A percentile compares a stretch with the other conserved stretches of the same genome.
phyloP scores from a whole-genome alignment of 1,140 invertebrate species.

The Bathynomus jamesi region DNA sequence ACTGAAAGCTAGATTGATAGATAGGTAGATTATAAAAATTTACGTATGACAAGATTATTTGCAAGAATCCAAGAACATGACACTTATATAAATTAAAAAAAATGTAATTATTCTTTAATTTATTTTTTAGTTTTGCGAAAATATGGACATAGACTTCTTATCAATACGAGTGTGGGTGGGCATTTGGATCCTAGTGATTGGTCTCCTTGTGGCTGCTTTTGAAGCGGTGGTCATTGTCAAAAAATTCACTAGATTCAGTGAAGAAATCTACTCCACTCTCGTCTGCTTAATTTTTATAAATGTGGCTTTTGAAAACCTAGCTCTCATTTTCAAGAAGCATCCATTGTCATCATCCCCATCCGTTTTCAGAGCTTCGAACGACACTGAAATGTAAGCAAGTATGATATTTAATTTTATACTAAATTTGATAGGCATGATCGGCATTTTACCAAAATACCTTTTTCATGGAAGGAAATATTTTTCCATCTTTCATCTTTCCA shows the following conservation, averaged over 20 bases:
- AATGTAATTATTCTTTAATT: too few relatives aligned
- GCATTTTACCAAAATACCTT: too few relatives aligned
- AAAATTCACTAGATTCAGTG: conserved; percentile 86
- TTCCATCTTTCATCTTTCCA: too few relatives aligned
- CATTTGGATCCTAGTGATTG: conserved; percentile 80
- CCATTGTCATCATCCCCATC: conserved; percentile 2
- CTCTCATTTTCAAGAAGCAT: conserved; percentile 6
- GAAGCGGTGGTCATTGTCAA: conserved; percentile 86
- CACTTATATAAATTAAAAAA: too few relatives aligned
- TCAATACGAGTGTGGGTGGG: conserved; percentile 81
- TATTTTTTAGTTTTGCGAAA: conserved; percentile 56
- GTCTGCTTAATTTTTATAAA: conserved; percentile 90
- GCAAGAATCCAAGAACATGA: too few relatives aligned
- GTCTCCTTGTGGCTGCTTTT: conserved; percentile 71
- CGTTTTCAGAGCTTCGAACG: background rate
- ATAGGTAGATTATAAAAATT: too few relatives aligned
- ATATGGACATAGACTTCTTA: conserved; percentile 71
- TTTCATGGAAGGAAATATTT: too few relatives aligned
- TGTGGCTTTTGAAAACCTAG: conserved; percentile 40
- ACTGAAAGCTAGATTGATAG: background rate
- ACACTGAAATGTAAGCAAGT: conserved; percentile 17
- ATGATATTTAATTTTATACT: too few relatives aligned
- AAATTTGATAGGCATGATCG: too few relatives aligned
- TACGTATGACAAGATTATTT: too few relatives aligned
- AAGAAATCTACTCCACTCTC: conserved; percentile 91